These are phyloP conservation scores for Drosophila athabasca DNA, from an alignment of 1,140 invertebrate genomes.

Conservation along the genomic window DNA sequence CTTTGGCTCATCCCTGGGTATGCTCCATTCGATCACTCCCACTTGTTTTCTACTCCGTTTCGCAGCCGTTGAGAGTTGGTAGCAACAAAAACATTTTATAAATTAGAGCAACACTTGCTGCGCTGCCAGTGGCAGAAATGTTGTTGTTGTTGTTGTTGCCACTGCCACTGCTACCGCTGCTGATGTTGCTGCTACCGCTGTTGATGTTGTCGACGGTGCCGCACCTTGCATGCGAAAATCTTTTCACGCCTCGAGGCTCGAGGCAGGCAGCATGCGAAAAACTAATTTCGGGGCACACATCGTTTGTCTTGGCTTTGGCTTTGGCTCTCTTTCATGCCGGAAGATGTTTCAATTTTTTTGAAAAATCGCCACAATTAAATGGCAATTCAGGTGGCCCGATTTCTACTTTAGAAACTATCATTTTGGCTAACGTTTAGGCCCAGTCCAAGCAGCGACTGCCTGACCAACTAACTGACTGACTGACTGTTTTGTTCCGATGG, in stretches of 20 bases:
- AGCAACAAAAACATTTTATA: slow-evolving; percentile 75
- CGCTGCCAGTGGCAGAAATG: slow-evolving; percentile 33
- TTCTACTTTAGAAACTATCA: slow-evolving; percentile 32
- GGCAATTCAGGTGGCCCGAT: slow-evolving; percentile 69
- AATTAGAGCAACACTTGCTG: slow-evolving; percentile 79
- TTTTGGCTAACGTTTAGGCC: too few species aligned
- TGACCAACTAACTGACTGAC: slow-evolving; percentile 26
- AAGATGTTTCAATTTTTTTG: slow-evolving; percentile 79
- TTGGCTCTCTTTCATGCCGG: slow-evolving; percentile 51
- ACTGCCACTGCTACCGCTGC: slow-evolving; percentile 13
- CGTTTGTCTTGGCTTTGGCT: slow-evolving; percentile 58
- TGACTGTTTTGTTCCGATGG: slow-evolving; percentile 15
- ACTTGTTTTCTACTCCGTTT: slow-evolving; percentile 12
- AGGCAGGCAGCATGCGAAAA: slow-evolving; percentile 69
- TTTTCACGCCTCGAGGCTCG: slow-evolving; percentile 71
- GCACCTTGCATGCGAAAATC: slow-evolving; percentile 79
- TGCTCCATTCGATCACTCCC: slow-evolving; percentile 6
- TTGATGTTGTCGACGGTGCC: slow-evolving; percentile 41
- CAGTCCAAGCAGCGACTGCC: not conserved
- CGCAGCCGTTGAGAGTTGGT: slow-evolving; percentile 44
- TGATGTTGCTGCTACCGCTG: slow-evolving; percentile 25
- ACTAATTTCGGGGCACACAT: slow-evolving; percentile 79
- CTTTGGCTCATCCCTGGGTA: slow-evolving; percentile 29
- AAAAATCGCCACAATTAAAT: slow-evolving; percentile 78
- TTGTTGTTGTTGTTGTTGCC: not conserved